These are phyloP conservation scores for Diprion similis DNA, from an alignment of 1,140 invertebrate genomes.

Conservation along the genomic window DNA sequence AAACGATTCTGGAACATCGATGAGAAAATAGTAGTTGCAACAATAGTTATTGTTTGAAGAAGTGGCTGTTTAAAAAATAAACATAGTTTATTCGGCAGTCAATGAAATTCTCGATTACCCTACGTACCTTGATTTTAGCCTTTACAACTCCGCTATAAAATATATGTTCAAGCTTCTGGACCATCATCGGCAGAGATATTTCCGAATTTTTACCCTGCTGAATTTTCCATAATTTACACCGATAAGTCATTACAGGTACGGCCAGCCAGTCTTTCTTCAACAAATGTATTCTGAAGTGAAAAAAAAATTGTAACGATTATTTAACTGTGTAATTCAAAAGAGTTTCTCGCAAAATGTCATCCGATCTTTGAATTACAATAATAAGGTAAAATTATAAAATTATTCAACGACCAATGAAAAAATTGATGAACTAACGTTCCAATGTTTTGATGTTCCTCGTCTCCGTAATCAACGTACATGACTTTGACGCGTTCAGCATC, in stretches of 20 bases:
- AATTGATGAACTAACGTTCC: conserved; percentile 32
- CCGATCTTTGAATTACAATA: background rate
- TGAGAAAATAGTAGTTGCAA: background rate
- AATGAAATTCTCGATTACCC: conserved; percentile 35
- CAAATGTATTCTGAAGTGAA: conserved; percentile 29
- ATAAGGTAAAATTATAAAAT: conserved; percentile 4
- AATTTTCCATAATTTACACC: conserved; percentile 40
- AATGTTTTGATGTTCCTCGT: conserved; percentile 51
- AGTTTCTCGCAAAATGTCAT: too few species aligned
- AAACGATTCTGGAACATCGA: conserved; percentile 25
- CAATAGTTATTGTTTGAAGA: too few species aligned
- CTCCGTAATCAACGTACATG: conserved; percentile 71
- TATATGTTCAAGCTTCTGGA: conserved; percentile 16
- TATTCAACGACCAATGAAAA: conserved; percentile 16
- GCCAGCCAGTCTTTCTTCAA: conserved; percentile 42
- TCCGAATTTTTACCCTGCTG: background rate
- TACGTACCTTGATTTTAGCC: conserved; percentile 36
- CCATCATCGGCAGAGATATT: background rate
- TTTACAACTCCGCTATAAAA: conserved; percentile 13
- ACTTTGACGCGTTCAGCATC: conserved; percentile 56
- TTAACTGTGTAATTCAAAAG: background rate
- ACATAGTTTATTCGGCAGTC: conserved; percentile 16
- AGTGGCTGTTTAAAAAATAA: too few species aligned
- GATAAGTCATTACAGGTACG: conserved; percentile 38
- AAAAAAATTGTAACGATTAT: conserved; percentile 14